Base-by-base conservation (phyloP, 2,888 invertebrate genomes). In the Fabriciana adippe region DNA sequence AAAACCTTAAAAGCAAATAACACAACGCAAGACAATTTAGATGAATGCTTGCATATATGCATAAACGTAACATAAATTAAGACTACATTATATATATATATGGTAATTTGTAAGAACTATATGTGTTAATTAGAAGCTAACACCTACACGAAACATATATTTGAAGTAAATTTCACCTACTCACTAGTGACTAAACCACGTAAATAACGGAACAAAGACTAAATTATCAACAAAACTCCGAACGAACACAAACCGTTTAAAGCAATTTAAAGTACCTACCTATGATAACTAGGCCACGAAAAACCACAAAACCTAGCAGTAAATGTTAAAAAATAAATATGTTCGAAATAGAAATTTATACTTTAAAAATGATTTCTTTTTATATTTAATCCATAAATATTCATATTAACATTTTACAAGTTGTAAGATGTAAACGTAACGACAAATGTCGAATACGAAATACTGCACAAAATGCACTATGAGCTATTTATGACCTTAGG, bases 151-250 rank as follows among this genome's bases (percentile, higher is more conserved):
- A 31, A 61, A 41, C 54, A 57, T 68, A 69, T 11, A 11, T 41
- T 41, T 67, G 61, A 35, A 64, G 64, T 62, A 73, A 72, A 69
- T 77, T 74, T 75, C 82, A 81, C 82, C 83, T 79, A 81, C 77
- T 77, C 72, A 75, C 35, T 41, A 41, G 35, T 41, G 35, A 53
- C 1, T 50, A 61, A 61, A 53, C 18, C 31, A 61, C 35, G 76
- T 74, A 82, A 81, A 73, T 92, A 90, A 90, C 91, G 90, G 90
- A 68, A 74, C 79, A 75, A 76, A 75, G 78, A 76, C 80, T 80
- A 88, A 90, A 90, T 87, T 86, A 86, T 87, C 79, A 80, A 35
- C 51, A 88, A 90, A 86, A 81, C 79, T 82, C 81, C 80, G 80
- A 41, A 77, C 74, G 73, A 80, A 80, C 80, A 78, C 77, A 81